Conservation (phyloP, 1,140 invertebrate species). For the Habropoda laboriosa region DNA sequence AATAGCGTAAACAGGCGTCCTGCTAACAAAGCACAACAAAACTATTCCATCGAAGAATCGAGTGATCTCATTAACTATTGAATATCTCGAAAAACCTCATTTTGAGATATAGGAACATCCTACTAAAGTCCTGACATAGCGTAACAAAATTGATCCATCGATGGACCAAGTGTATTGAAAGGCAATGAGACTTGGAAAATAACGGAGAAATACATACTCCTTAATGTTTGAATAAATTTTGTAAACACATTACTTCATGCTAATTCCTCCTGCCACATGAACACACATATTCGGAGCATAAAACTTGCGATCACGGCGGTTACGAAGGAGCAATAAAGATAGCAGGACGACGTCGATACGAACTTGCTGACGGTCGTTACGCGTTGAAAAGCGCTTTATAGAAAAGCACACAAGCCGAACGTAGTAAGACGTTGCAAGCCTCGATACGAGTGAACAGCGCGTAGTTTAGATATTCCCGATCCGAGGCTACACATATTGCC, state of each 20-base stretch:
- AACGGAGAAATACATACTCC: no score
- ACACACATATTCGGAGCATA: background rate
- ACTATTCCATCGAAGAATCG: no score
- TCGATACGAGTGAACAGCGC: background rate
- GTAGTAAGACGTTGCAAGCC: background rate
- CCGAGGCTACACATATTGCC: background rate
- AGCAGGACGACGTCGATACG: background rate
- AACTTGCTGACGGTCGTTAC: constrained; percentile 13
- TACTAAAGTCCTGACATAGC: no score
- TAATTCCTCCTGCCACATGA: background rate
- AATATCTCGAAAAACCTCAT: no score
- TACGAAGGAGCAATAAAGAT: constrained; percentile 27
- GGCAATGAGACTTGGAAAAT: no score
- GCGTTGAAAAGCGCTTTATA: background rate
- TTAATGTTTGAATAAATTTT: background rate
- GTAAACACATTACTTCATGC: background rate
- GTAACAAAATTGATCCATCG: no score
- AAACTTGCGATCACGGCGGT: background rate
- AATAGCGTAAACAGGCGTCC: no score
- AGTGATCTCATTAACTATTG: no score
- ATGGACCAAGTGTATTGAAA: no score
- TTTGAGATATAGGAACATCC: no score
- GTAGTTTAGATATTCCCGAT: constrained; percentile 42
- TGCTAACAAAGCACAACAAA: no score
- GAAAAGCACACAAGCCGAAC: background rate